phyloP scores from a whole-genome alignment of 2,113 vertebrate species.

The Oplegnathus fasciatus region DNA sequence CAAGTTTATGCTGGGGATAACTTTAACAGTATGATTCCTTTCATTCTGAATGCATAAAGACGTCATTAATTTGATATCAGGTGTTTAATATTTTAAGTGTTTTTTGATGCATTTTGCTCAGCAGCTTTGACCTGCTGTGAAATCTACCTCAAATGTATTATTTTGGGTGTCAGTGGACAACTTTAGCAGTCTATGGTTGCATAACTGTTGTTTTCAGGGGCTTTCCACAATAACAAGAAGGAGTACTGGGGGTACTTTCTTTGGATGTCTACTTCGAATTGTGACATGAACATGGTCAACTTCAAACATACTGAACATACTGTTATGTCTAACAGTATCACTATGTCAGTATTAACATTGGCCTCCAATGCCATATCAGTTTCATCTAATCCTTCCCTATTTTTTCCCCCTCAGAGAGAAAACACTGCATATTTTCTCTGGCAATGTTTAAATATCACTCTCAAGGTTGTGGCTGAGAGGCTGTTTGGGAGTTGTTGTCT shows the following conservation, averaged over 20 bases:
- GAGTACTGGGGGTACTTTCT: background rate
- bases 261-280: constrained; percentile 6
- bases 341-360: background rate
- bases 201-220: background rate
- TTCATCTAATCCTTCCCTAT: constrained; percentile 71
- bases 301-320: background rate
- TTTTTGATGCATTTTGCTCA: background rate
- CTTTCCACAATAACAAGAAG: background rate
- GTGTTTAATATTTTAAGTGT: background rate
- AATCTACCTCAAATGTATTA: background rate
- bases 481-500: constrained; percentile 44
- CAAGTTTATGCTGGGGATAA: background rate
- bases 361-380: constrained; percentile 16
- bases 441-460: constrained; percentile 33
- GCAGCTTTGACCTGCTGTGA: background rate
- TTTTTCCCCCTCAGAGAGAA: constrained; percentile 55
- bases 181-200: background rate
- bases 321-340: background rate
- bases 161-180: background rate
- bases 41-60: background rate
- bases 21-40: background rate
- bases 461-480: constrained; percentile 46
- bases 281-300: background rate
- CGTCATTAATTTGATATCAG: background rate
- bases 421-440: constrained; percentile 40